Percentiles rank a stretch among this genome's conserved stretches.
These are phyloP conservation scores for Agonopterix subpropinquella DNA, from an alignment of 2,888 invertebrate species.

Conservation along the genomic window DNA sequence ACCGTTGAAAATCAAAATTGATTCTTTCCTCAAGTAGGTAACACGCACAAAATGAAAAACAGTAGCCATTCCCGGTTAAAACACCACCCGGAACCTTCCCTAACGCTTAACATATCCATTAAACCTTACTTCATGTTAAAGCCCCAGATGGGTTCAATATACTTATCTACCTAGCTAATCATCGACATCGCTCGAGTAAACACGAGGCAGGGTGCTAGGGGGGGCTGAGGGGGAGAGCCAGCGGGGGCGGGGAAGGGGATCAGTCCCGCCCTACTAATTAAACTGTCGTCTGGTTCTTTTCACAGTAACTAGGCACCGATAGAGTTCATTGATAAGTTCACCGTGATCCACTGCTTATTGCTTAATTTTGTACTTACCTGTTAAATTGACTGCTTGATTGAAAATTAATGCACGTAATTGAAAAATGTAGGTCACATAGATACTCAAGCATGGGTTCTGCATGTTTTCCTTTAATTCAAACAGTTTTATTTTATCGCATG, in stretches of 20 bases:
- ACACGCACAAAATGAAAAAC: too few relatives aligned
- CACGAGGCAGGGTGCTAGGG: conserved; percentile 2
- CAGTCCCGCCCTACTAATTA: conserved; percentile 24
- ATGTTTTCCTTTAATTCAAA: too few relatives aligned
- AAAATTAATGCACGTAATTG: too few relatives aligned
- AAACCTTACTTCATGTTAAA: not conserved
- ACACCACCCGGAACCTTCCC: not conserved
- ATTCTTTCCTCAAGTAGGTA: too few relatives aligned
- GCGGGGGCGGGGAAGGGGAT: not conserved
- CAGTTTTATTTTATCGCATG: too few relatives aligned
- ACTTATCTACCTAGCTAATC: conserved; percentile 6
- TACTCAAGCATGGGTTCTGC: too few relatives aligned
- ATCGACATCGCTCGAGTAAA: conserved; percentile 11
- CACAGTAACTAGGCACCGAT: conserved; percentile 13
- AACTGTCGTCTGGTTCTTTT: conserved; percentile 28
- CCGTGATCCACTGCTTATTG: conserved; percentile 6
- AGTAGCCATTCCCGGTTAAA: not conserved
- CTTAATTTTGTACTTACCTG: too few relatives aligned
- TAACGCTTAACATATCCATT: not conserved
- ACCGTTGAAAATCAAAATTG: too few relatives aligned
- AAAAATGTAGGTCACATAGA: too few relatives aligned
- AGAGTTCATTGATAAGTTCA: conserved; percentile 25
- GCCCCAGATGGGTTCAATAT: conserved; percentile 1
- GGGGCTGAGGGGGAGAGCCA: conserved; percentile 4
- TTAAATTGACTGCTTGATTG: too few relatives aligned